Percentiles rank a stretch among this genome's conserved stretches.
Conservation (phyloP, 2,113 vertebrate genomes). For the Gavialis gangeticus region DNA sequence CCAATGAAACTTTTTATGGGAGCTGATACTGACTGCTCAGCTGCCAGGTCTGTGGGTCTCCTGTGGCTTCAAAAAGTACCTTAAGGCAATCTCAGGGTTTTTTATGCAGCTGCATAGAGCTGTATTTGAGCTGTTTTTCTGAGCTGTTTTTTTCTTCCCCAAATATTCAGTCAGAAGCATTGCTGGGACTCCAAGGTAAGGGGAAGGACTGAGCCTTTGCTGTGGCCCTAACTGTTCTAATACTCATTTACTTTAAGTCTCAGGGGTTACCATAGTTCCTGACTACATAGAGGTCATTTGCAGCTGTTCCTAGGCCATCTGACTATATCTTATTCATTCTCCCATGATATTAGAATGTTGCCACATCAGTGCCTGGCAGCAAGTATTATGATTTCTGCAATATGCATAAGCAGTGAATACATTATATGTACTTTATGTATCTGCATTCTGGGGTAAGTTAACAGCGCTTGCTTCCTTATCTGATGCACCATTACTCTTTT, state of each 20-base stretch:
- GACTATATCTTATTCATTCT: neutral
- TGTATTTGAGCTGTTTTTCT: neutral
- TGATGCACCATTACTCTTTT: neutral
- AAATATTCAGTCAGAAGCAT: neutral
- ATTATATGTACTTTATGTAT: neutral
- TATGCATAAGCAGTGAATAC: neutral
- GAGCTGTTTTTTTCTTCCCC: neutral
- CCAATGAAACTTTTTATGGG: neutral
- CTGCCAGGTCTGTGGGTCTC: neutral
- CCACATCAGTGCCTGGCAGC: neutral
- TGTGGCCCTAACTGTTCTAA: neutral
- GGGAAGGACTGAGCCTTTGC: neutral
- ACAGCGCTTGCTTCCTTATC: neutral
- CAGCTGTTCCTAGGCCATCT: neutral
- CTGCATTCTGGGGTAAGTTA: neutral
- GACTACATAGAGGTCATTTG: neutral
- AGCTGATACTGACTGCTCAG: neutral
- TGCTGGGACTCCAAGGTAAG: neutral
- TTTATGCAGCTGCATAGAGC: neutral
- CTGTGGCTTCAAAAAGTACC: neutral
- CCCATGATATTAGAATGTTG: neutral
- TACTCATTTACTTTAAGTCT: neutral
- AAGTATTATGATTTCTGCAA: neutral
- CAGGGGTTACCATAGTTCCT: neutral
- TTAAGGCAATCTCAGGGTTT: rapidly evolving